Percentiles rank a stretch among this genome's conserved stretches.
Evolutionary conservation across 2,888 invertebrate species (phyloP).

Genomic region (Malthinus seriepunctatus): DNA sequence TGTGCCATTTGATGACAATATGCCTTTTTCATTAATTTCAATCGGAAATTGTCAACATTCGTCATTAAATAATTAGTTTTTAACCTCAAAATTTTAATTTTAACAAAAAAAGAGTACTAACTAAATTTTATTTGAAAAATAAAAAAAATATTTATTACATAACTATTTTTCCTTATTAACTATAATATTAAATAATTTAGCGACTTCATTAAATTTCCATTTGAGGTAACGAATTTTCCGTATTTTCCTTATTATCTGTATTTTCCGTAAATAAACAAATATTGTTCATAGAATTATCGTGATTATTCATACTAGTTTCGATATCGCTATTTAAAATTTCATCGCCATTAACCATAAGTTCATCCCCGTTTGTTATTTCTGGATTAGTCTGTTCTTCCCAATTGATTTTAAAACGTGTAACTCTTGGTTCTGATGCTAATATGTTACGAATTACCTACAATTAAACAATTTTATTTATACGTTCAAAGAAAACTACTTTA

Average conservation of each 20-base stretch:
- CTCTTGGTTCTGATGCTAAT: conserved; percentile 87
- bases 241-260: no score
- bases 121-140: no score
- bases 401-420: conserved; percentile 95
- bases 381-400: conserved; percentile 79
- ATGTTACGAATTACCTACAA: conserved; percentile 72
- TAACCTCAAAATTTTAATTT: no score
- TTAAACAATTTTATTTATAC: neutral
- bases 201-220: neutral
- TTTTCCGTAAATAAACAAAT: neutral
- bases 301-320: neutral
- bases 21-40: no score
- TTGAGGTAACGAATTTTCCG: neutral
- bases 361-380: conserved; percentile 44
- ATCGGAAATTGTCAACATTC: no score
- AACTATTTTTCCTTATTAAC: no score
- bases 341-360: conserved; percentile 36
- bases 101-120: no score
- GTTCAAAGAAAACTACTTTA: neutral
- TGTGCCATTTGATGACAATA: conserved; percentile 19
- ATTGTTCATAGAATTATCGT: no score
- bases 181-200: no score
- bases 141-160: no score
- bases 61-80: no score
- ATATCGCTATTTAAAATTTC: neutral